Base-by-base conservation (phyloP, 2,888 invertebrate species). In the Campoletis raptor region DNA sequence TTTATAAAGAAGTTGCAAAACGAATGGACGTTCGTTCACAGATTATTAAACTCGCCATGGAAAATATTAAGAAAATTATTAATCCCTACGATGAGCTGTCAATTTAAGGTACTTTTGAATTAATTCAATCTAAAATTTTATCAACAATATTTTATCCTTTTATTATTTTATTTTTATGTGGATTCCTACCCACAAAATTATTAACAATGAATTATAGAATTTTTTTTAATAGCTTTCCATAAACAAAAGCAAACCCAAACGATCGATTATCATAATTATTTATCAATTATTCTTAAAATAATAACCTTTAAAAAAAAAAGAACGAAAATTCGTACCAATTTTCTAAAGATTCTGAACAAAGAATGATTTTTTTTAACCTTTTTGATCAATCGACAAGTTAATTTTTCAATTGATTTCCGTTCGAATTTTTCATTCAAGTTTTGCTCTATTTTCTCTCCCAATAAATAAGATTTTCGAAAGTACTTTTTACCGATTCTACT, bases 1-100 rank as follows among this genome's bases (percentile, higher is more conserved):
- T 93, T 37, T 96, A 95, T 90, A 85, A 93, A 48, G 94, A 94
- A 89, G 94, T 94, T 8, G 91, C 92, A 4, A 91, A 91, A 76
- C 88, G 92, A 36, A 95, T 94, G 87, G 94, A 94, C 85, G 92
- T 92, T 36, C 93, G 94, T 80, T 95, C 95, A 86, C 94, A 93
- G 89, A 91, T 95, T 36, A 89, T 95, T 10, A 91, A 94, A 70
- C 91, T 94, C 12, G 91, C 95, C 18, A 95, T 95, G 9, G 91
- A 94, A 61, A 94, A 93, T 83, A 94, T 96, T 89, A 95, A 95
- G 87, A 95, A 94, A 12, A 94, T 94, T 88, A 93, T 95, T 30
- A 96, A 96, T 94, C 96, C 96, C 0, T 95, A 95, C 89, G 92
- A 89, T 5, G 52, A 70, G n/a, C 30, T 45, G 57, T 21, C 37